These are phyloP conservation scores for Pomatorhinus ruficollis DNA, from an alignment of 2,113 vertebrate genomes.

Conservation along the genomic window DNA sequence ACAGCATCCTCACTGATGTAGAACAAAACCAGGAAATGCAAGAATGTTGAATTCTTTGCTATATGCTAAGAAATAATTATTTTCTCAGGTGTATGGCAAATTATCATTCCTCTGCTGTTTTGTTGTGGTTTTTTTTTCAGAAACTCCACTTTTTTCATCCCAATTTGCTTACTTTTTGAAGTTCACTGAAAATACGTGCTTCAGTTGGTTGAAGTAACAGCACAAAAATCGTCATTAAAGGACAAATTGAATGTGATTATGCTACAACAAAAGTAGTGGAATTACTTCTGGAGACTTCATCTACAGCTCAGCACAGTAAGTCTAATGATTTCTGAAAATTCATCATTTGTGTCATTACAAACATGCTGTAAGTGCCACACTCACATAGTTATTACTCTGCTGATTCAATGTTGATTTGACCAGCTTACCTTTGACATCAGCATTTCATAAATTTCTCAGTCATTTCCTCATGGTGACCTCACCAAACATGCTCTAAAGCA, in stretches of 20 bases:
- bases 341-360: not conserved
- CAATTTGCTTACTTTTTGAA: not conserved
- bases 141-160: not conserved
- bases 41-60: not conserved
- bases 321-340: constrained; percentile 43
- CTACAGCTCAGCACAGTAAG: not conserved
- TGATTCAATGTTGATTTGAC: constrained; percentile 37
- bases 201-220: not conserved
- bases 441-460: constrained; percentile 38
- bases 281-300: constrained; percentile 37
- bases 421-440: constrained; percentile 16
- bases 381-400: not conserved
- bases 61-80: not conserved
- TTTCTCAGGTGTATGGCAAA: not conserved
- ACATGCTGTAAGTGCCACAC: not conserved
- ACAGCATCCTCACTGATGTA: not conserved
- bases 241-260: not conserved
- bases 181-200: not conserved
- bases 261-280: not conserved
- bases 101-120: not conserved
- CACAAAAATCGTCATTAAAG: constrained; percentile 10
- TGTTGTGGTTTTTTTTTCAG: not conserved
- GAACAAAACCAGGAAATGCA: not conserved
- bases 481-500: not conserved
- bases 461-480: constrained; percentile 26